Evolutionary conservation across 2,113 vertebrate species (phyloP).

Genomic region (Lonchura striata): DNA sequence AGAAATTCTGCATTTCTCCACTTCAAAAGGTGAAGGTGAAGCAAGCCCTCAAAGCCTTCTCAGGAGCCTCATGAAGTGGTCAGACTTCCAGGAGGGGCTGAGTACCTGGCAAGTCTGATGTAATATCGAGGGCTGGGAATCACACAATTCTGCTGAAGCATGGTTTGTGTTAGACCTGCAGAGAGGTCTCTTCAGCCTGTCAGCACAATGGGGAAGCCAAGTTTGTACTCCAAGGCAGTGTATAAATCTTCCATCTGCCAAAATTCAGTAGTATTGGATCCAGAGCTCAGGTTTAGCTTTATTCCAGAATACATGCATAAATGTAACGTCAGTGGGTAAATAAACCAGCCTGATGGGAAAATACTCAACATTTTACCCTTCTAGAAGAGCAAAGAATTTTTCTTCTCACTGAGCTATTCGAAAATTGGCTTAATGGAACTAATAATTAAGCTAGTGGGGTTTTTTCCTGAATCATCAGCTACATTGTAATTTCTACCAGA

Average conservation of each 20-base stretch:
- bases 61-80: background rate
- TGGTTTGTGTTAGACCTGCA: background rate
- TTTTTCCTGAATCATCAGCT: conserved; percentile 22
- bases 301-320: background rate
- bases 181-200: background rate
- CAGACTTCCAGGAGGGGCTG: background rate
- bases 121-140: background rate
- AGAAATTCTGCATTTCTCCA: background rate
- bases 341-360: conserved; percentile 8
- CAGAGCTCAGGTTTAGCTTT: background rate
- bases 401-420: conserved; percentile 3
- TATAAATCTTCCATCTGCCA: background rate
- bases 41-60: background rate
- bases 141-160: background rate
- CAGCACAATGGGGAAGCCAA: background rate
- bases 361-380: background rate
- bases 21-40: background rate
- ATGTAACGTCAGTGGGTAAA: background rate
- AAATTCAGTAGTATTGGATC: background rate
- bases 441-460: background rate
- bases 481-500: background rate
- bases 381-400: background rate
- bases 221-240: background rate
- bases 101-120: background rate
- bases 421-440: conserved; percentile 33